phyloP scores from a whole-genome alignment of 2,888 invertebrate species.

The Pegoplata infirma region DNA sequence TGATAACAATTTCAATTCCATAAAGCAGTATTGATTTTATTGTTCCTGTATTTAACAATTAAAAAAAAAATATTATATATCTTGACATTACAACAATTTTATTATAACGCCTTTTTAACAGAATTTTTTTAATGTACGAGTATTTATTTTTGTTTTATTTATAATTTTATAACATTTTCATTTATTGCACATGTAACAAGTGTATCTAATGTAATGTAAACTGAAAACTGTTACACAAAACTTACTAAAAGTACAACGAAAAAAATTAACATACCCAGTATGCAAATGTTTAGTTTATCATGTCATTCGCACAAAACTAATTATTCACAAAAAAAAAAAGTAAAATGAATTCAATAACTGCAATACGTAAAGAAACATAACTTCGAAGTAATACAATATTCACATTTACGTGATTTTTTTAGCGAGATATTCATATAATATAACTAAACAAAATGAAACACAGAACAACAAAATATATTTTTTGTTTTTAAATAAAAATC shows the following conservation, averaged over 20 bases:
- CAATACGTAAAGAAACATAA: background rate
- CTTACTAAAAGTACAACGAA: too few species aligned
- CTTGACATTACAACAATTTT: background rate
- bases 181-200: background rate
- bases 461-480: too few species aligned
- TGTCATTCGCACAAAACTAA: background rate
- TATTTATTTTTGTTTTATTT: too few species aligned
- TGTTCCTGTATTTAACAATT: too few species aligned
- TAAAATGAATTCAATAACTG: background rate
- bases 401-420: too few species aligned
- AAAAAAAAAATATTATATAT: background rate
- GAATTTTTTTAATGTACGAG: too few species aligned
- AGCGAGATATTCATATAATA: too few species aligned
- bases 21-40: conserved; percentile 3
- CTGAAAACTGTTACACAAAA: background rate
- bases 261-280: background rate
- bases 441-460: too few species aligned
- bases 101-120: conserved; percentile 15
- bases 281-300: background rate
- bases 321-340: background rate
- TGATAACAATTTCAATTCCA: background rate
- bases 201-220: background rate
- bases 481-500: too few species aligned
- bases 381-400: too few species aligned
- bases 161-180: background rate